phyloP scores from a whole-genome alignment of 1,140 invertebrate genomes.

The Homalodisca vitripennis region DNA sequence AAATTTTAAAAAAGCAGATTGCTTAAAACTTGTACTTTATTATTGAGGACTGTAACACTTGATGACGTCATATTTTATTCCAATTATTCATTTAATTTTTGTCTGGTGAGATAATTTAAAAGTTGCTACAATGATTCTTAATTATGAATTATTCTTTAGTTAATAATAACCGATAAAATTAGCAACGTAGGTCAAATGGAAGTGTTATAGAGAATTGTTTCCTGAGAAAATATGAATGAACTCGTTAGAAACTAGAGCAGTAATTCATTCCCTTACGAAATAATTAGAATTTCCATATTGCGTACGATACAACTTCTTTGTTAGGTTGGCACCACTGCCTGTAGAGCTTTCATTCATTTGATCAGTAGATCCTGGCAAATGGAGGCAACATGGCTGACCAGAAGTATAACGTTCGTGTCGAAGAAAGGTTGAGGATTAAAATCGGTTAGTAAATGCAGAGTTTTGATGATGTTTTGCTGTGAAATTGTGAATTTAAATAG shows the following conservation, averaged over 20 bases:
- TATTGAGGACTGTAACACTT: too few species aligned
- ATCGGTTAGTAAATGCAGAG: slow-evolving; percentile 64
- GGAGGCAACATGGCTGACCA: slow-evolving; percentile 84
- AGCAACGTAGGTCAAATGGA: too few species aligned
- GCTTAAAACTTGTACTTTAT: too few species aligned
- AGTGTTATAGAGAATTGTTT: too few species aligned
- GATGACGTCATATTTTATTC: too few species aligned
- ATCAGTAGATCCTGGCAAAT: slow-evolving; percentile 45
- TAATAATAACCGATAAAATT: too few species aligned
- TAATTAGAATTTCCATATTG: slow-evolving; percentile 7
- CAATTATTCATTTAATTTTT: too few species aligned
- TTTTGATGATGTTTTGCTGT: slow-evolving; percentile 32
- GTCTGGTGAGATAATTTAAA: too few species aligned
- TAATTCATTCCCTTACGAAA: slow-evolving; percentile 14
- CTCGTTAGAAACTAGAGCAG: not conserved
- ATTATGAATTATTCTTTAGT: too few species aligned
- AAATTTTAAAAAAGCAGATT: too few species aligned
- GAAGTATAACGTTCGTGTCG: slow-evolving; percentile 78
- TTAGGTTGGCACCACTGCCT: not conserved
- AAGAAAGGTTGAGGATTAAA: slow-evolving; percentile 84
- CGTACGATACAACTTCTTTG: slow-evolving; percentile 9
- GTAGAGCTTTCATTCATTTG: slow-evolving; percentile 25
- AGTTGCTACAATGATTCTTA: too few species aligned
- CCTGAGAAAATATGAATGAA: too few species aligned
- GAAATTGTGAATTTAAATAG: slow-evolving; percentile 10